Conservation (phyloP, 2,888 invertebrate species). For the Prenolepis imparis region DNA sequence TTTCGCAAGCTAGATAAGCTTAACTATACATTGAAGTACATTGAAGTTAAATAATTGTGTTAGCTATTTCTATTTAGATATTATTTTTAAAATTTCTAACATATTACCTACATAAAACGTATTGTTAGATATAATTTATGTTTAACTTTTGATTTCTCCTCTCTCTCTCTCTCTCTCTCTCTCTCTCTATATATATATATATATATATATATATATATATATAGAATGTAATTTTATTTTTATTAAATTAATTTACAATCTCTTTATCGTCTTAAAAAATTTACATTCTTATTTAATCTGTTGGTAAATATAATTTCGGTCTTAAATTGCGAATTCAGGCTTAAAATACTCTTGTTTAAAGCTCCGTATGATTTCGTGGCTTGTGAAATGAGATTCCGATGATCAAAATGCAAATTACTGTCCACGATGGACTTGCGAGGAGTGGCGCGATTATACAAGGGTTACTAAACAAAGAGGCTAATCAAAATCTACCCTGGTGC, state of each 20-base stretch:
- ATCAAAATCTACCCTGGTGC: conserved; percentile 63
- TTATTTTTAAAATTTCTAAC: background rate
- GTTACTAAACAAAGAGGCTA: conserved; percentile 71
- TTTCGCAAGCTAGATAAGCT: conserved; percentile 11
- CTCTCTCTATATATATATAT: no score
- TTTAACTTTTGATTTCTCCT: background rate
- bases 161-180: no score
- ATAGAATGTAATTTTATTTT: no score
- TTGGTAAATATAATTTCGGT: background rate
- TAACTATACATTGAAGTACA: no score
- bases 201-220: no score
- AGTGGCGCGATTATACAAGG: conserved; percentile 64
- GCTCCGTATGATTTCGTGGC: background rate
- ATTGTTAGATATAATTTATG: conserved; percentile 1
- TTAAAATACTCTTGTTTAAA: conserved; percentile 5
- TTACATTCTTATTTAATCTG: background rate
- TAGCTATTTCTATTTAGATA: background rate
- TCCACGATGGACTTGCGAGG: conserved; percentile 42
- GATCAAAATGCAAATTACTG: conserved; percentile 66
- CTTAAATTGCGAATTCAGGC: background rate
- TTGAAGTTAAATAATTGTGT: conserved; percentile 40
- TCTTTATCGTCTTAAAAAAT: background rate
- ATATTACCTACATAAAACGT: background rate
- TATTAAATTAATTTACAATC: background rate
- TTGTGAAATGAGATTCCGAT: conserved; percentile 15